Percentiles rank a stretch among this genome's conserved stretches.
Conservation (phyloP, 2,888 invertebrate genomes). For the Hydraecia micacea region DNA sequence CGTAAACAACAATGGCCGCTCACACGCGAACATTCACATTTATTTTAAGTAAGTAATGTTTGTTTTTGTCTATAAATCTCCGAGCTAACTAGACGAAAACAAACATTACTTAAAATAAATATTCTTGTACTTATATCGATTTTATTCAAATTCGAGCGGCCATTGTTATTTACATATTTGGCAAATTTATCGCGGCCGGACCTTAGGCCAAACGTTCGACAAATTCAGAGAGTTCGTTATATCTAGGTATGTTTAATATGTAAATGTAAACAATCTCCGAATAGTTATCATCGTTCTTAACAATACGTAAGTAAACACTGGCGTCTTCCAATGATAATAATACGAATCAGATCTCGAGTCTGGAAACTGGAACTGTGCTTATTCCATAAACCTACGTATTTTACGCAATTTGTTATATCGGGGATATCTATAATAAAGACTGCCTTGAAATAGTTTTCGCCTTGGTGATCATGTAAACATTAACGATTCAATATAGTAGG, state of each 20-base stretch:
- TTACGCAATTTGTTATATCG: constrained; percentile 52
- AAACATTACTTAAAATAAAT: no score
- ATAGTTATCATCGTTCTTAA: constrained; percentile 30
- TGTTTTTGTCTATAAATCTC: no score
- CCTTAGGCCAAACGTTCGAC: neutral
- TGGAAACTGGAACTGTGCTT: constrained; percentile 24
- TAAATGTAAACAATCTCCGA: constrained; percentile 39
- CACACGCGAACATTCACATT: no score
- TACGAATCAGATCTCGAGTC: constrained; percentile 34
- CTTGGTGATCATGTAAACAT: constrained; percentile 62
- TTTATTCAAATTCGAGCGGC: no score
- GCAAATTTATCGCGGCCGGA: no score
- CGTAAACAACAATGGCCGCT: no score
- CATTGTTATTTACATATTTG: no score
- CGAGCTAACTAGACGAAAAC: no score
- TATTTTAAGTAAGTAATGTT: no score
- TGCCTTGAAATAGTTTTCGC: constrained; percentile 62
- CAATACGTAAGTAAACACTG: constrained; percentile 43
- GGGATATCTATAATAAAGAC: constrained; percentile 60
- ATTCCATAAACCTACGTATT: constrained; percentile 32
- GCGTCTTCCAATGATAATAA: constrained; percentile 46
- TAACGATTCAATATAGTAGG: constrained; percentile 41
- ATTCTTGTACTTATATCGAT: no score
- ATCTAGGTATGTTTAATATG: constrained; percentile 11
- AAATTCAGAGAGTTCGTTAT: constrained; percentile 10